These are phyloP conservation scores for Didymodactylos carnosus DNA, from an alignment of 2,888 invertebrate species.

Conservation along the genomic window DNA sequence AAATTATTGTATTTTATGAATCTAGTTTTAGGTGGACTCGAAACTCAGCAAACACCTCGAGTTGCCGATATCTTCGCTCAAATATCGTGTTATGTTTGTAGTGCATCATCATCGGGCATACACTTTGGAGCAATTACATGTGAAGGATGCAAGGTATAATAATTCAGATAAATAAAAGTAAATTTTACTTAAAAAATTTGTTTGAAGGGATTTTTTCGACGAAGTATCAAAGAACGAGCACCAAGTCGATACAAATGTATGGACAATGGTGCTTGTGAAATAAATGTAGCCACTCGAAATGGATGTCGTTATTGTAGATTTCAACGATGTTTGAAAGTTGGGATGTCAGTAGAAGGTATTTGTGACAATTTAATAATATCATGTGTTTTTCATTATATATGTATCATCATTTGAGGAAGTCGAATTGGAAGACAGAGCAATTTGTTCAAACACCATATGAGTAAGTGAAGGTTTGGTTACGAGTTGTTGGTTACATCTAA, in stretches of 20 bases:
- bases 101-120: conserved; percentile 11
- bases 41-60: neutral
- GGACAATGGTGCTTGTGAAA: conserved; percentile 10
- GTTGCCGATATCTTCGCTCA: conserved; percentile 12
- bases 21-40: neutral
- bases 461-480: neutral
- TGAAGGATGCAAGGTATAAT: conserved; percentile 14
- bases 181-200: neutral
- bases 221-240: conserved; percentile 14
- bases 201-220: conserved; percentile 8
- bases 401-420: neutral
- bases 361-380: neutral
- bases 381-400: no score
- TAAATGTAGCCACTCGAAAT: conserved; percentile 10
- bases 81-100: conserved; percentile 13
- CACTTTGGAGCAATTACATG: conserved; percentile 15
- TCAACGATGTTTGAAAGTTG: conserved; percentile 3
- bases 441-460: conserved; percentile 12
- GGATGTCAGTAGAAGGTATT: conserved; percentile 12
- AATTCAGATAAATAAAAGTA: neutral
- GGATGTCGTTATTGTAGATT: conserved; percentile 13
- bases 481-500: neutral
- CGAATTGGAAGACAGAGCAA: conserved; percentile 11
- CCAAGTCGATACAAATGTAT: conserved; percentile 12
- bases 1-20: neutral